phyloP scores from a whole-genome alignment of 2,113 vertebrate genomes.

The Castor canadensis region DNA sequence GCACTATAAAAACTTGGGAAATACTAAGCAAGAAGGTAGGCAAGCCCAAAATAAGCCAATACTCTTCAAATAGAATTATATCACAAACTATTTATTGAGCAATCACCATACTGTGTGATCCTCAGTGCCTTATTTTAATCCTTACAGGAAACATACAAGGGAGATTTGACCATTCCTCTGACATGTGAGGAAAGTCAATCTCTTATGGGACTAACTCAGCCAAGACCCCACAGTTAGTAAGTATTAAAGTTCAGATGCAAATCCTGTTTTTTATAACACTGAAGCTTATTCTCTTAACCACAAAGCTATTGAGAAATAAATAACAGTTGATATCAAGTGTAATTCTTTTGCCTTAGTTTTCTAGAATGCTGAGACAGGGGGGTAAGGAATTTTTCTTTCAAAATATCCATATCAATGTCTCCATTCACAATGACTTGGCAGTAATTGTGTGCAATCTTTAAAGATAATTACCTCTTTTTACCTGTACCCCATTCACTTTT shows the following conservation, averaged over 20 bases:
- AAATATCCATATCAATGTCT: conserved; percentile 23
- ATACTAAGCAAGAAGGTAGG: neutral
- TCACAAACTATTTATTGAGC: neutral
- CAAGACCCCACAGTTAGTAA: conserved; percentile 36
- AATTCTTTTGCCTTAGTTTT: neutral
- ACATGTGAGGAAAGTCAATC: neutral
- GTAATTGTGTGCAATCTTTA: conserved; percentile 15
- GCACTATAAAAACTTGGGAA: neutral
- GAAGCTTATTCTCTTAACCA: conserved; percentile 10
- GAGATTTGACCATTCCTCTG: neutral
- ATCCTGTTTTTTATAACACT: conserved; percentile 25
- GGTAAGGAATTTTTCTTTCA: conserved; percentile 6
- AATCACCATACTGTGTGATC: neutral
- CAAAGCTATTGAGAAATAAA: conserved; percentile 59
- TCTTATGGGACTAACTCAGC: neutral
- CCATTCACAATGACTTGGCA: conserved; percentile 6
- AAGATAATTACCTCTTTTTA: conserved; percentile 9
- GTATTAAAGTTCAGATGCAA: conserved; percentile 40
- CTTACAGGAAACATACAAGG: neutral
- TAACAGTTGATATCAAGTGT: neutral
- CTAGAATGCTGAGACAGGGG: conserved; percentile 2
- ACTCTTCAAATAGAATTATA: neutral
- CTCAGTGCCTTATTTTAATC: neutral
- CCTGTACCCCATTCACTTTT: neutral
- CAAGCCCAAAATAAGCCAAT: neutral